A percentile compares a stretch with the other conserved stretches of the same genome.
Conservation (phyloP, 2,113 vertebrate species). For the Colinus virginianus region DNA sequence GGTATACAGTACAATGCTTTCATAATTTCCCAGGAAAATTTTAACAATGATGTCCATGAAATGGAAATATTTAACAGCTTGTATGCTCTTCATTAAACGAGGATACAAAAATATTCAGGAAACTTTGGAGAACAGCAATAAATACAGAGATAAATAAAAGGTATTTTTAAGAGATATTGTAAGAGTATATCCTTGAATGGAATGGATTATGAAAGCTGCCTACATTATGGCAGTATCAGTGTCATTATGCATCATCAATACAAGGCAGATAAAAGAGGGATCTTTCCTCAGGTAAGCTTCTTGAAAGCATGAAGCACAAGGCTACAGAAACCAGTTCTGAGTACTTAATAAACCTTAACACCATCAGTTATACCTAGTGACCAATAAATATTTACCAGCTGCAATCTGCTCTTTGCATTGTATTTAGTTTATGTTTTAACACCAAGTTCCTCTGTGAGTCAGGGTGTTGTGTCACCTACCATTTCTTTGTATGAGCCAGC, state of each 20-base stretch:
- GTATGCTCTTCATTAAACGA: neutral
- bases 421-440: neutral
- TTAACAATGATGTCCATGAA: neutral
- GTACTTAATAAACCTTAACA: neutral
- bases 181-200: neutral
- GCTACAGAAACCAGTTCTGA: neutral
- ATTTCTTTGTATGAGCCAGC: neutral
- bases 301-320: fast-evolving
- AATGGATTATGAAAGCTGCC: neutral
- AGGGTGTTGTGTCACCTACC: neutral
- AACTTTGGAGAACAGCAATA: neutral
- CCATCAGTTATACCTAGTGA: neutral
- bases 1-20: neutral
- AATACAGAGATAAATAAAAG: neutral
- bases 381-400: neutral
- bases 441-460: neutral
- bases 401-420: neutral
- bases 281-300: neutral
- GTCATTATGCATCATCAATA: neutral
- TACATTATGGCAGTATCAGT: neutral
- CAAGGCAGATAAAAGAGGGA: neutral
- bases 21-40: neutral
- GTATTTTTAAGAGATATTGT: neutral
- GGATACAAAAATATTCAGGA: neutral
- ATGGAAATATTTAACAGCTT: neutral